Conservation (phyloP, 2,797 vertebrate genomes). For the Pipistrellus nathusii region DNA sequence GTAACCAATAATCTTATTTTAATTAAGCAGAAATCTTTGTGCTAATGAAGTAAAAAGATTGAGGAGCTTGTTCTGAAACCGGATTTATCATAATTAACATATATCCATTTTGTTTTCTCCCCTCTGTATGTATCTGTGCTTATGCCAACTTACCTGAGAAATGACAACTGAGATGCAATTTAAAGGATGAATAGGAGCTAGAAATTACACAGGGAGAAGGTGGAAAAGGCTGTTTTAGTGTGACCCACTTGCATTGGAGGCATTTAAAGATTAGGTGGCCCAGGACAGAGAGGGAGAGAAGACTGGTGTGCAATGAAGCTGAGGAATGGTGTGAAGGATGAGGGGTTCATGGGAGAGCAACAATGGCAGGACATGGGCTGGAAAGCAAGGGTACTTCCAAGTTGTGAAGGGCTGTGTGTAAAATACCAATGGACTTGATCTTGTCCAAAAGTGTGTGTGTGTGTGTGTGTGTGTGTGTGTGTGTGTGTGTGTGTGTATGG, state of each 20-base stretch:
- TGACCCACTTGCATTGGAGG: background rate
- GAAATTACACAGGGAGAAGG: background rate
- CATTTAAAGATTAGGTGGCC: background rate
- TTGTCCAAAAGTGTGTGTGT: background rate
- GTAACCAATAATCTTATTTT: background rate
- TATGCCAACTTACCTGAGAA: background rate
- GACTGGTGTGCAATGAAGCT: background rate
- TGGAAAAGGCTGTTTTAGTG: background rate
- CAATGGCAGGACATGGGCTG: background rate
- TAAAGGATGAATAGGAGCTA: background rate
- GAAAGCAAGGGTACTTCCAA: background rate
- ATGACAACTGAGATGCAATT: background rate
- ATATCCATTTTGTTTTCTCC: background rate
- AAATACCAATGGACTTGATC: background rate
- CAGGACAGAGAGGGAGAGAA: background rate
- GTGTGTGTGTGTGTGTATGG: background rate
- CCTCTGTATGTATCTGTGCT: background rate
- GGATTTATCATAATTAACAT: constrained; percentile 1
- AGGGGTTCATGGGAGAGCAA: background rate
- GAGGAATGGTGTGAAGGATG: background rate
- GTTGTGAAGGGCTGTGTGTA: background rate
- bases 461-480: background rate
- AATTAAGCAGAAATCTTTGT: background rate
- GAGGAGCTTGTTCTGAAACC: background rate
- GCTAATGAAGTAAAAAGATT: constrained; percentile 1